Evolutionary conservation across 2,888 invertebrate species (phyloP).

Genomic region (Flabesymbios commensalis): DNA sequence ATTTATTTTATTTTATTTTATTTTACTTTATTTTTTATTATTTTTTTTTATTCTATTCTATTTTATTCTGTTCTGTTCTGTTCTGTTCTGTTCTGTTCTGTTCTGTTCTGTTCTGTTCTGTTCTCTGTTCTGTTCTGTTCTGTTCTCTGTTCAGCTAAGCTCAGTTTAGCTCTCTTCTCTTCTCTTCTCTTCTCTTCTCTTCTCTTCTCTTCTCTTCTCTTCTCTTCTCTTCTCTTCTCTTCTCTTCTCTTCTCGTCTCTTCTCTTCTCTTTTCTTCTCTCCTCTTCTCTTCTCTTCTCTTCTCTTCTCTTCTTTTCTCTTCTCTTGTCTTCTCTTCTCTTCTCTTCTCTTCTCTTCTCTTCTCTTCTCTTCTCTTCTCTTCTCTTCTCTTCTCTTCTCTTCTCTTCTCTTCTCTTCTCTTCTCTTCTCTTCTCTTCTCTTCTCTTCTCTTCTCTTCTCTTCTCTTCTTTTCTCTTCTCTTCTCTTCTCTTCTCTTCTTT

Average conservation of each 20-base stretch:
- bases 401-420: neutral
- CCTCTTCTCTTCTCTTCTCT: neutral
- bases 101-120: no score
- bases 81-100: no score
- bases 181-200: no score
- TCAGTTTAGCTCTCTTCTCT: no score
- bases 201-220: no score
- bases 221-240: neutral
- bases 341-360: neutral
- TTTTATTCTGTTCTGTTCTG: no score
- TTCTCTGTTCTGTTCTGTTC: no score
- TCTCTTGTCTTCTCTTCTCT: neutral
- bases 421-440: neutral
- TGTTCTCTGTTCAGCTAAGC: no score
- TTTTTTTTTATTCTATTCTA: no score
- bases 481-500: neutral
- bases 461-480: neutral
- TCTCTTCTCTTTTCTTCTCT: neutral
- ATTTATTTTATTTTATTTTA: no score
- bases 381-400: neutral
- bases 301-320: neutral
- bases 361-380: neutral
- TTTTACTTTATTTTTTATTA: no score
- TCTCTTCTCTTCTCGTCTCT: neutral
- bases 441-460: neutral